Conservation (phyloP, 2,888 invertebrate genomes). For the Stratiomys singularior region DNA sequence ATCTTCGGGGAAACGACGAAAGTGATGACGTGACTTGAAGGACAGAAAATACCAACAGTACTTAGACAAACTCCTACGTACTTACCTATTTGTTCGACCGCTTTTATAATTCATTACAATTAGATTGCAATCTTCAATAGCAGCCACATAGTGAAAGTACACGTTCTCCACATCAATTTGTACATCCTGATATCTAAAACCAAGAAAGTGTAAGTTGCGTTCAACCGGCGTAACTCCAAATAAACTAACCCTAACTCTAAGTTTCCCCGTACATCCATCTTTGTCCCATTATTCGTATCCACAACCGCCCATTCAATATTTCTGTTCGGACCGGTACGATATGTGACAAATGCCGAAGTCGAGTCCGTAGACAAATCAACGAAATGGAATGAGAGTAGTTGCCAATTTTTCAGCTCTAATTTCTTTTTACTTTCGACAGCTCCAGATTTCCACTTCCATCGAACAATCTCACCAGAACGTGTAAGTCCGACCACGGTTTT, state of each 20-base stretch:
- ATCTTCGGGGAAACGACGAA: too few species aligned
- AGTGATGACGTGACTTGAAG: too few species aligned
- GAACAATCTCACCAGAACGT: conserved; percentile 67
- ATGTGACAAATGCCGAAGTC: conserved; percentile 59
- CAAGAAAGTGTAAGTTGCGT: too few species aligned
- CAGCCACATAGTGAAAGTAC: conserved; percentile 57
- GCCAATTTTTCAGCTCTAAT: conserved; percentile 44
- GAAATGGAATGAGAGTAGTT: conserved; percentile 57
- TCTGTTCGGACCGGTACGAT: background rate
- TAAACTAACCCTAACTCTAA: conserved; percentile 43
- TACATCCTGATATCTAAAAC: conserved; percentile 47
- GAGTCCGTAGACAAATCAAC: conserved; percentile 57
- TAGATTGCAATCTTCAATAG: conserved; percentile 56
- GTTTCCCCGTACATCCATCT: conserved; percentile 41
- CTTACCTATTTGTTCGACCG: conserved; percentile 57
- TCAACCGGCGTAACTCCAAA: too few species aligned
- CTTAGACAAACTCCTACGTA: background rate
- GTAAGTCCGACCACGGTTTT: conserved; percentile 70
- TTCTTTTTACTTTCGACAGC: conserved; percentile 59
- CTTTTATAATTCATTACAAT: conserved; percentile 58
- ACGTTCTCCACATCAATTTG: conserved; percentile 57
- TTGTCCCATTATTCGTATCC: conserved; percentile 55
- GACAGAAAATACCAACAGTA: background rate
- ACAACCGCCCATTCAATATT: conserved; percentile 56
- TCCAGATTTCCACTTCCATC: conserved; percentile 73